phyloP scores from a whole-genome alignment of 1,140 invertebrate species.

The Lepidurus apus region DNA sequence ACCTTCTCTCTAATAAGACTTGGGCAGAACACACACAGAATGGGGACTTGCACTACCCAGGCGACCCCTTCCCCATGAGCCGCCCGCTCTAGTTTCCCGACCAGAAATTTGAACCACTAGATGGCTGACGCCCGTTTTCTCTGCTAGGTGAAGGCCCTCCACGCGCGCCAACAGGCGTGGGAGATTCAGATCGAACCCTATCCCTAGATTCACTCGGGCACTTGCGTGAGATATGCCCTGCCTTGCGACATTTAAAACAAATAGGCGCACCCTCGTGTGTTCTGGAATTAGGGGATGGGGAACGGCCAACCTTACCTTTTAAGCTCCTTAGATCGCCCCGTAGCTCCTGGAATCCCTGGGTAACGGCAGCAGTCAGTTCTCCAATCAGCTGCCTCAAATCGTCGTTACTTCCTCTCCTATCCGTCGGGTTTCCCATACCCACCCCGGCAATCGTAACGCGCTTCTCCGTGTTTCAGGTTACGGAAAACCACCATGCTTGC shows the following conservation, averaged over 20 bases:
- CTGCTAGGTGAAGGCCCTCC: background rate
- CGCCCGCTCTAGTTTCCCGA: slow-evolving; percentile 12
- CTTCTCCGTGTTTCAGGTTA: background rate
- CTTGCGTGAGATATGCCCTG: slow-evolving; percentile 18
- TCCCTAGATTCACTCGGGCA: background rate
- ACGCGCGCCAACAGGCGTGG: background rate
- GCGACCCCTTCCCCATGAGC: background rate
- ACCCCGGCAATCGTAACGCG: background rate
- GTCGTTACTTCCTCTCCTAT: background rate
- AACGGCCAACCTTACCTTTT: background rate
- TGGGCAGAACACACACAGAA: background rate
- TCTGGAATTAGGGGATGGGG: background rate
- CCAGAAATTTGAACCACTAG: background rate
- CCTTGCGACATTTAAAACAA: background rate
- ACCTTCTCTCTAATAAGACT: background rate
- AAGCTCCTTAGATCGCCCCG: background rate
- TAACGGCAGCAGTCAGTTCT: background rate
- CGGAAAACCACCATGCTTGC: background rate
- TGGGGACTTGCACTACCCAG: background rate
- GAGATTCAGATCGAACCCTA: background rate
- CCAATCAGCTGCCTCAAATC: background rate
- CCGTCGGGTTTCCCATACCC: background rate
- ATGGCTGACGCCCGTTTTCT: background rate
- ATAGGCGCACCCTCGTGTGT: slow-evolving; percentile 6
- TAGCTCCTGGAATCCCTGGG: background rate